Evolutionary conservation across 2,888 invertebrate genomes (phyloP).

Genomic region (Lapara coniferarum): DNA sequence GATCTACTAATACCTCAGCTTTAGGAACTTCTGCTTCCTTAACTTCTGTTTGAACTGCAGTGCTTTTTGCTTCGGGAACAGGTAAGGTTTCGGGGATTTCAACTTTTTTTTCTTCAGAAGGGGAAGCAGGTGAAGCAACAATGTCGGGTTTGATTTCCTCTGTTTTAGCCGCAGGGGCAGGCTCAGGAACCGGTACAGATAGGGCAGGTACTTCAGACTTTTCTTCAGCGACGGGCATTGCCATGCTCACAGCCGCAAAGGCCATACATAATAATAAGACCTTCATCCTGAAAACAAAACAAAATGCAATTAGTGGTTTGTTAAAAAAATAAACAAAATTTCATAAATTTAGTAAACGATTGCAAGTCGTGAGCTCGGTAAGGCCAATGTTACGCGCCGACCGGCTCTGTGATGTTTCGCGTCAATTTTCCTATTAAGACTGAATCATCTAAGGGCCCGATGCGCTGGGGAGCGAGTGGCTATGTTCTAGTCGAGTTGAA

Average conservation of each 20-base stretch:
- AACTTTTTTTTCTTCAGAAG: conserved; percentile 47
- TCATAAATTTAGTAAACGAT: conserved; percentile 64
- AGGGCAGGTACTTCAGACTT: conserved; percentile 52
- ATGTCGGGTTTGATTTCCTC: conserved; percentile 48
- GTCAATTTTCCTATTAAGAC: conserved; percentile 79
- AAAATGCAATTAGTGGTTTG: conserved; percentile 63
- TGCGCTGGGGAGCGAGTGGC: conserved; percentile 58
- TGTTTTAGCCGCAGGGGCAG: conserved; percentile 38
- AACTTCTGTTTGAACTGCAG: conserved; percentile 44
- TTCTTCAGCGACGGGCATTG: conserved; percentile 85
- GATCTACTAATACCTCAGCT: conserved; percentile 43
- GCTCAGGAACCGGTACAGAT: conserved; percentile 41
- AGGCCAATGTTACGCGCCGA: conserved; percentile 81
- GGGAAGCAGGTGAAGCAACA: conserved; percentile 44
- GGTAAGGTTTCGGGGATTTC: conserved; percentile 50
- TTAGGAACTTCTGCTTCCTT: conserved; percentile 44
- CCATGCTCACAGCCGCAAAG: conserved; percentile 81
- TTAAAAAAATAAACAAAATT: conserved; percentile 52
- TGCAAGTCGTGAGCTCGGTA: conserved; percentile 72
- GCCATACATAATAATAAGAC: conserved; percentile 84
- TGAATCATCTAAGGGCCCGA: conserved; percentile 74
- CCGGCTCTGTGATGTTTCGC: conserved; percentile 59
- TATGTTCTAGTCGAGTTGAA: conserved; percentile 63
- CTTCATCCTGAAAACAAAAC: conserved; percentile 85
- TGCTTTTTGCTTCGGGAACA: conserved; percentile 45